Conservation (phyloP, 2,113 vertebrate genomes). For the Bos taurus region ARS-UCD2.0 NC_037335.1:66731501-66732000, state of each 20-base stretch:
- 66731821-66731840: background rate
- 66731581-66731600: background rate
- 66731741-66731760: background rate
- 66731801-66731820: background rate
- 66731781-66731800: background rate
- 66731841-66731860: fast-evolving
- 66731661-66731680: background rate
- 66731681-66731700: background rate
- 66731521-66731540: background rate
- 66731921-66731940: background rate
- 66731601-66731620: background rate
- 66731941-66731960: background rate
- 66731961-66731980: background rate
- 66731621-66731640: background rate
- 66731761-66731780: background rate
- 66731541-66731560: background rate
- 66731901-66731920: background rate
- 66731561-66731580: no score
- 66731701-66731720: background rate
- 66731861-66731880: background rate
- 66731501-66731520: background rate
- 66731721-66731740: background rate
- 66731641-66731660: background rate
- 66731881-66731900: background rate
- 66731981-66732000: background rate